Evolutionary conservation across 2,113 vertebrate species (phyloP).

Genomic region (Fregata magnificens): DNA sequence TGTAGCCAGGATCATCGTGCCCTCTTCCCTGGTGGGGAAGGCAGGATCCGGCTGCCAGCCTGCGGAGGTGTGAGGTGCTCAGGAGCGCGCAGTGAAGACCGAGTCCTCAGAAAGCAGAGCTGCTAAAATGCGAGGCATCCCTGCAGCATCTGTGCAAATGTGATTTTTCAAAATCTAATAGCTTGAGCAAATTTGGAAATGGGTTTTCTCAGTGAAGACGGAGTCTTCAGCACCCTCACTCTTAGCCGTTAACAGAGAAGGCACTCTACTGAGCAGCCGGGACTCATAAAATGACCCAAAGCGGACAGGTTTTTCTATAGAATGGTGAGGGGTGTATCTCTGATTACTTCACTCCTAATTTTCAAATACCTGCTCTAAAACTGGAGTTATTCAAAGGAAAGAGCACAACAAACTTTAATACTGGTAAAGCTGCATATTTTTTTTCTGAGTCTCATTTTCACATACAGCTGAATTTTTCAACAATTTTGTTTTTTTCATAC

Average conservation of each 20-base stretch:
- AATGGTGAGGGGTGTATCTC: neutral
- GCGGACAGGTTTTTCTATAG: neutral
- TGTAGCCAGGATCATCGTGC: rapidly evolving
- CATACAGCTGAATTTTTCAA: neutral
- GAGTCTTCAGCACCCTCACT: neutral
- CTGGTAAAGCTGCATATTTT: neutral
- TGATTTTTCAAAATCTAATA: neutral
- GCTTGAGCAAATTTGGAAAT: neutral
- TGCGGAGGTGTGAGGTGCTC: neutral
- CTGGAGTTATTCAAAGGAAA: neutral
- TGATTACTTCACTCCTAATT: neutral
- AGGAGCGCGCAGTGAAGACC: rapidly evolving
- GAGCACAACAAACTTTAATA: neutral
- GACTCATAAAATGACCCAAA: neutral
- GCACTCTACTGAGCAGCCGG: neutral
- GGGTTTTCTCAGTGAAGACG: neutral
- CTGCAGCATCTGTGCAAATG: neutral
- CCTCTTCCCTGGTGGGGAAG: neutral
- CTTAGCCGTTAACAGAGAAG: neutral
- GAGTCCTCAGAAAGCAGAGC: neutral
- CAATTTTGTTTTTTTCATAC: neutral
- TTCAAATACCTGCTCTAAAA: neutral
- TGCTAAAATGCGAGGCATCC: neutral
- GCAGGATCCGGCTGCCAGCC: neutral
- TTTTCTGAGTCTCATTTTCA: neutral